Evolutionary conservation across 2,888 invertebrate genomes (phyloP), one percentile per base, ranked within the genome.

Genomic region (Synanthedon vespiformis): DNA sequence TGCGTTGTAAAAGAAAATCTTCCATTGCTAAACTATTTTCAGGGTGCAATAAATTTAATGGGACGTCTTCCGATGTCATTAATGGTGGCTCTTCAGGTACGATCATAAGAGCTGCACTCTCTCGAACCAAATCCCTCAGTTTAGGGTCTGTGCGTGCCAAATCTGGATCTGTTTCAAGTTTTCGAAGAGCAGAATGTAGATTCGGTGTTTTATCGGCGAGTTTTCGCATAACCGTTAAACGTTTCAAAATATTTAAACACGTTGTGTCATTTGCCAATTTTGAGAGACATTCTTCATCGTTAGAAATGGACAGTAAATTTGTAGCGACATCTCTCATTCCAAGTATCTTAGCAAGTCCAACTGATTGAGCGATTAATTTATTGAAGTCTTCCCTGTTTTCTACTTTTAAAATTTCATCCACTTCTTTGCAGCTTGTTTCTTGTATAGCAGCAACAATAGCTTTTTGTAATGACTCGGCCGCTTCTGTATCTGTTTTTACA

Each of bases 21-120:
- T 93, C 93, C 80, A 93, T 92, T 0, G 93, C 93, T n/a, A 94
- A 77, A 62, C 91, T 89, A 64, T 94, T 93, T 64, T 92, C 91
- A 3, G 90, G 89, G 60, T 90, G 89, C 54, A 94, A 88, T 27
- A 94, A 75, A 54, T 89, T 89, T 3, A 90, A 74, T 12, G 94
- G 94, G n/a, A 94, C 90, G 57, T 93, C 93, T 56, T 88, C 89
- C 2, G 94, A 93, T 44, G 90, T 91, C 62, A 89, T 74, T 12
- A 91, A 64, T 3, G 89, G 88, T 2, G 82, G 75, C 61, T 91
- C 90, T 72, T 91, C 91, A 0, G 91, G 91, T 27, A 91, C 89
- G 14, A 91, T 90, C 87, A 93, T 89, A 27, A 94, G 77, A 5
- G 91, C 90, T 2, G 92, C 93, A 71, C 93, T 93, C 72, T 93